Evolutionary conservation across 2,888 invertebrate species (phyloP), one percentile per base, ranked within the genome.

Genomic region (Hemithea aestivaria): DNA sequence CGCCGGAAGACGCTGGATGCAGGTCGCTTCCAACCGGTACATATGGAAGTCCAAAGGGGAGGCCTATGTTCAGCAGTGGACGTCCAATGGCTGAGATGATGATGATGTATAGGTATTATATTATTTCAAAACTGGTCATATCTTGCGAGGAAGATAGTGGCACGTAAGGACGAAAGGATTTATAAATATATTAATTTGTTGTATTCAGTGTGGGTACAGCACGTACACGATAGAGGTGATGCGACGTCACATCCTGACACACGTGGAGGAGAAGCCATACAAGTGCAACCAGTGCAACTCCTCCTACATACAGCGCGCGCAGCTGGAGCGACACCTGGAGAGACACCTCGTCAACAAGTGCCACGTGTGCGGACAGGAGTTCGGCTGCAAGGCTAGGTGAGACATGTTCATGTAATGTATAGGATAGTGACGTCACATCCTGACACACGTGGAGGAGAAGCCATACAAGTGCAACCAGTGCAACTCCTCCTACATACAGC

Each of bases 161-260:
- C n/a, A n/a, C n/a, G n/a, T n/a, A n/a, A n/a, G n/a, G n/a, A n/a
- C n/a, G n/a, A n/a, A n/a, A n/a, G n/a, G n/a, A n/a, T n/a, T n/a
- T n/a, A n/a, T n/a, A n/a, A n/a, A n/a, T n/a, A n/a, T n/a, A n/a
- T n/a, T n/a, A n/a, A n/a, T n/a, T n/a, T n/a, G n/a, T n/a, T n/a
- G n/a, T n/a, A n/a, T n/a, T n/a, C 71, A 94, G 94, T 96, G 95
- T 59, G 89, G 89, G 23, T 92, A 92, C 69, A 90, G 89, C 35
- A 95, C 96, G 62, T 92, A 91, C 34, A 95, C 96, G 0, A 92
- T 95, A 56, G 96, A 96, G 69, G 95, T 96, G 38, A 82, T 94
- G 53, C 93, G 93, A 53, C 90, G 94, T 1, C 94, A 94, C 66
- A 89, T 92, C 59, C 87, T 92, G 51, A 92, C 92, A 0, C 94